Base-by-base conservation (phyloP, 2,797 vertebrate species). In the Sciurus vulgaris region DNA sequence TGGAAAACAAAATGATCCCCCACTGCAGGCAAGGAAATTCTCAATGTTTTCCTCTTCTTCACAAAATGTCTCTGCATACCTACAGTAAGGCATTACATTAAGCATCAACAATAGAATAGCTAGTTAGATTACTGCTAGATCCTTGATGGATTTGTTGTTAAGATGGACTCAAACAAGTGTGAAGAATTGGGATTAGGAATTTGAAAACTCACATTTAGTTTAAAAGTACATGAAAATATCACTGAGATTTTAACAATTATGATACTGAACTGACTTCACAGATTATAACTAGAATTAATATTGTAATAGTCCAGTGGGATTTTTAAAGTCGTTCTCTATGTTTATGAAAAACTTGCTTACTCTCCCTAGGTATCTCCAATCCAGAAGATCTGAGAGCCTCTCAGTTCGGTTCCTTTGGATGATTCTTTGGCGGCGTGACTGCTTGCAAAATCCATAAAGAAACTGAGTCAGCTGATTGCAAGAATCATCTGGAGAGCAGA, bases 391-490 rank as follows among this genome's bases (percentile, higher is more conserved):
- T 0, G 99, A 99, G 67, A 99, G 99, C 61, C 99, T 99, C 97
- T 99, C 99, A 0, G 99, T 99, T 77, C 99, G 98, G 98, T 99
- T 99, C 59, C 99, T 98, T 96, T 99, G 99, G 96, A 99, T 99
- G 97, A 99, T 99, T 91, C 99, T 98, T 97, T 99, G 99, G 49
- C 99, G 99, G 2, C 99, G 99, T 2, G 99, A 99, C 98, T 99
- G 99, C 98, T 99, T 99, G 96, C 99, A 99, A 97, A 99, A 99
- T 1, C 98, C 98, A 0, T 99, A 99, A 96, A 99, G 99, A 98
- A 99, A 99, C 97, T 99, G 99, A 59, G 99, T 99, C 98, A 99
- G 98, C 98, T 99, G 99, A 97, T 99, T 99, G 93, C 99, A 99
- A 0, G 99, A 99, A 90, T 99, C 99, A 0, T 99, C 99, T 0